These are phyloP conservation scores for Oxyruncus cristatus DNA, from an alignment of 2,113 vertebrate genomes.

Conservation along the genomic window DNA sequence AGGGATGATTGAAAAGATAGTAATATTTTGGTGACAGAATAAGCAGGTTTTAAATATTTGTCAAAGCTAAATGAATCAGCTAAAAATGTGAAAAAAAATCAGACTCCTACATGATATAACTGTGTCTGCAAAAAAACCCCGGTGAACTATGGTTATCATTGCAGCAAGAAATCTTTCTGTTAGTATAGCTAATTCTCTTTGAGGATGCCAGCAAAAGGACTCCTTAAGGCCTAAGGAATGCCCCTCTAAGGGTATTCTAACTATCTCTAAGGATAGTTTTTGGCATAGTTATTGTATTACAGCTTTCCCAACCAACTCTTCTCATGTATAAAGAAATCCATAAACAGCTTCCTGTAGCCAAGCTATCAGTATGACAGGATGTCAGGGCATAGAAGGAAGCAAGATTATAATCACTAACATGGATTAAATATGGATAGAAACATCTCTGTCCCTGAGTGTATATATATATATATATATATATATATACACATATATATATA, in stretches of 20 bases:
- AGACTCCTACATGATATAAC: neutral
- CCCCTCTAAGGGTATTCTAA: too few species aligned
- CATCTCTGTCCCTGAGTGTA: neutral
- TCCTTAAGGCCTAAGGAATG: neutral
- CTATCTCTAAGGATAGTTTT: neutral
- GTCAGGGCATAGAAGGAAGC: neutral
- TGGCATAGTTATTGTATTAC: neutral
- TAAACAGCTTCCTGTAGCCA: neutral
- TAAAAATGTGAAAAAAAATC: neutral
- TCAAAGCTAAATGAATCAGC: neutral
- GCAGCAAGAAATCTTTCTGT: neutral
- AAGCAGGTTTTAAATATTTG: neutral
- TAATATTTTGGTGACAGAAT: neutral
- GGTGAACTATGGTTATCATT: neutral
- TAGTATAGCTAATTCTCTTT: neutral
- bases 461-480: too few species aligned
- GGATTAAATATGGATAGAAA: neutral
- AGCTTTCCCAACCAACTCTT: neutral
- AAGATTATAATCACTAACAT: neutral
- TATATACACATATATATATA: too few species aligned
- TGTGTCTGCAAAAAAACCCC: fast-evolving
- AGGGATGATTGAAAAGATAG: neutral
- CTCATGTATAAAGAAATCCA: neutral
- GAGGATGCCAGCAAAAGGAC: neutral
- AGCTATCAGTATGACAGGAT: neutral